Base-by-base conservation (phyloP, 2,797 vertebrate species). In the Scomberomorus guttatus region DNA sequence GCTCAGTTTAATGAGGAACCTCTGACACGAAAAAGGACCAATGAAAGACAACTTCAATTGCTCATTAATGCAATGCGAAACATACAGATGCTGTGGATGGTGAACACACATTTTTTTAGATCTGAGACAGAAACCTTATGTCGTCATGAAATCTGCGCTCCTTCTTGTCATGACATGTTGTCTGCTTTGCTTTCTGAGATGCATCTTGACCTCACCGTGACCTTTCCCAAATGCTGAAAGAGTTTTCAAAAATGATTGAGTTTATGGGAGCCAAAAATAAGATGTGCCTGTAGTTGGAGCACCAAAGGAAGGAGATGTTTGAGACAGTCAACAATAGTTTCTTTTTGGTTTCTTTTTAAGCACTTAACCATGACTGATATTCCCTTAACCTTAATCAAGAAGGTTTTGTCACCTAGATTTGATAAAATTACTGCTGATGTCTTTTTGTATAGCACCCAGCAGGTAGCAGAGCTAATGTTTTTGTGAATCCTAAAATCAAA, bases 401-500 rank as follows among this genome's bases (percentile, higher is more conserved):
- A 32, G 29, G 6, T 32, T 32, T 32, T 6, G 29, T 32, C 29
- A 32, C 0, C 29, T 6, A 32, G 29, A 32, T 32, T 32, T 32
- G 29, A 32, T 32, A 32, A 32, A 32, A 32, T 32, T 32, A 32
- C 29, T 6, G 29, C 29, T 32, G 6, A 10, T 60, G 5, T 57
- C 5, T 44, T 46, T 61, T 52, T 52, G 15, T 56, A 0, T 37
- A 1, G 6, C 75, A 29, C 25, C 59, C 44, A 75, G 27, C 55
- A 52, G 24, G 18, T 56, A 58, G 54, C 25, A 54, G 24, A 15
- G 24, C 59, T 29, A 29, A n/a, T 9, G 52, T 62, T 22, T 72
- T 57, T 58, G 44, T 2, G 42, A 63, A 80, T 34, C 29, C 57
- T 65, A 59, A 67, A 34, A 22, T 60, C 68, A 51, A 74, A 82